phyloP scores from a whole-genome alignment of 2,113 vertebrate genomes.

The Mus spicilegus region DNA sequence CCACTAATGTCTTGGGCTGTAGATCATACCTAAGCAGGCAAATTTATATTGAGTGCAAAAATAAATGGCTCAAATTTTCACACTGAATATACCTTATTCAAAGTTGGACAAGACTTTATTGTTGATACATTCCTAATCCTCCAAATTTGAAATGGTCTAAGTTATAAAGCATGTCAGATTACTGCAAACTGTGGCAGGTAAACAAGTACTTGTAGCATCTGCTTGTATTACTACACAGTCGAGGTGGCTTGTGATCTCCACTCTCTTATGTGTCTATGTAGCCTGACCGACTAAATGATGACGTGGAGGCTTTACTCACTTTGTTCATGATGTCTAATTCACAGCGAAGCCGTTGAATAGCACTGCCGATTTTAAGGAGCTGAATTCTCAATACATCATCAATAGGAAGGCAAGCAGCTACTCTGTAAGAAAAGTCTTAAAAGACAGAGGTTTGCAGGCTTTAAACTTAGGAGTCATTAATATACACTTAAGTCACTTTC shows the following conservation, averaged over 20 bases:
- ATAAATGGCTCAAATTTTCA: background rate
- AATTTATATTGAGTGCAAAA: background rate
- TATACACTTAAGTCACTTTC: background rate
- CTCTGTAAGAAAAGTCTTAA: slow-evolving; percentile 98
- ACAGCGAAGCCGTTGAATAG: slow-evolving; percentile 97
- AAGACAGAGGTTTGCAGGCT: slow-evolving; percentile 57
- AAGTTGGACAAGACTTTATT: background rate
- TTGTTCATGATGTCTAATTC: slow-evolving; percentile 98
- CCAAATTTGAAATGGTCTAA: background rate
- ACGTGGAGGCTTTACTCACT: slow-evolving; percentile 84
- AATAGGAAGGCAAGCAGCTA: slow-evolving; percentile 98
- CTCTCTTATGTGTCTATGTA: background rate
- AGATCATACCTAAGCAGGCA: background rate
- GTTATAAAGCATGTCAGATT: background rate
- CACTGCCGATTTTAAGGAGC: slow-evolving; percentile 96
- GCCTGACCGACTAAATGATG: background rate
- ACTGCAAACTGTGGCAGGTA: background rate
- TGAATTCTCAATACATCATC: slow-evolving; percentile 95
- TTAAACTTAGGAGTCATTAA: slow-evolving; percentile 30
- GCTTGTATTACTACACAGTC: background rate
- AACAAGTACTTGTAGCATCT: background rate
- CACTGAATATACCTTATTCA: background rate
- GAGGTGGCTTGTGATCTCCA: accelerated
- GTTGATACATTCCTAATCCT: background rate
- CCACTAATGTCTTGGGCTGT: background rate